Evolutionary conservation across 2,888 invertebrate genomes (phyloP).

Genomic region (Meteorus colon): DNA sequence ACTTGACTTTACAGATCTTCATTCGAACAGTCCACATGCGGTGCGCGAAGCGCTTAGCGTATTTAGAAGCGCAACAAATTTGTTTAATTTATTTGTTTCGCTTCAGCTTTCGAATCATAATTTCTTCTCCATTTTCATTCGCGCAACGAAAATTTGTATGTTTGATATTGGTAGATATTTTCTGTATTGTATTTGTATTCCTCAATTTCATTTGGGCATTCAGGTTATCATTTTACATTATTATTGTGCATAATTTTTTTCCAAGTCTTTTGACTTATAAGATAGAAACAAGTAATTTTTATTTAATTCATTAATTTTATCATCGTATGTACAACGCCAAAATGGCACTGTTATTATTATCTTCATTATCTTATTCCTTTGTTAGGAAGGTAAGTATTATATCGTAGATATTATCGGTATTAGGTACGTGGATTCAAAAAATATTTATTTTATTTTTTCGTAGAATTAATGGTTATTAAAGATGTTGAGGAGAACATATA

Average conservation of each 20-base stretch:
- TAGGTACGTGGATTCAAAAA: conserved; percentile 46
- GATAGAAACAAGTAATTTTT: neutral
- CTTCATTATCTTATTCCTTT: neutral
- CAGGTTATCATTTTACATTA: conserved; percentile 8
- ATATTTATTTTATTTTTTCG: conserved; percentile 53
- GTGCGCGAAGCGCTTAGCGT: neutral
- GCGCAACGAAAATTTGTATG: neutral
- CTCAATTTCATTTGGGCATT: conserved; percentile 17
- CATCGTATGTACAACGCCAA: neutral
- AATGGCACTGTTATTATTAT: conserved; percentile 4
- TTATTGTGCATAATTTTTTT: conserved; percentile 28
- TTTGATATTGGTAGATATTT: neutral
- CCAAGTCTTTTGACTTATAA: neutral
- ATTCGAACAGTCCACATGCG: neutral
- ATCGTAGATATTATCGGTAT: conserved; percentile 33
- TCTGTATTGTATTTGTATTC: conserved; percentile 6
- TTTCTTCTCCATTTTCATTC: conserved; percentile 6
- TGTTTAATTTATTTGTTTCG: conserved; percentile 24
- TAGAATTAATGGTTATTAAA: conserved; percentile 32
- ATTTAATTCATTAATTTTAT: neutral
- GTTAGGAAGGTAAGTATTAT: conserved; percentile 49
- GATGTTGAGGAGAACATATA: neutral
- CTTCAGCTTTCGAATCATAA: conserved; percentile 22
- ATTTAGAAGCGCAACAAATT: conserved; percentile 10
- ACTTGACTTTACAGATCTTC: conserved; percentile 19